Evolutionary conservation across 2,797 vertebrate species (phyloP).

Genomic region (Enteromius unitaeniatus): DNA sequence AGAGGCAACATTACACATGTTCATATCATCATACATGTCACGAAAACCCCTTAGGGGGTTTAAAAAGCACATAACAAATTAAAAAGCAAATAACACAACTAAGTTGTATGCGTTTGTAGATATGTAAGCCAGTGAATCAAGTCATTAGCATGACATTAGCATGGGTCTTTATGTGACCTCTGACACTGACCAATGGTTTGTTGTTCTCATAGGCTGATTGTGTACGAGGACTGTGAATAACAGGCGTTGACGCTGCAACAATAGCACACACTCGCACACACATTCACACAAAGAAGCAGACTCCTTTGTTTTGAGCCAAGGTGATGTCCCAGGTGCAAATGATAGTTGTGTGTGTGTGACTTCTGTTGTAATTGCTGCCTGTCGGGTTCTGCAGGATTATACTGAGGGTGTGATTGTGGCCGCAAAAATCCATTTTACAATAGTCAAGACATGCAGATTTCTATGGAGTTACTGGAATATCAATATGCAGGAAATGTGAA

Average conservation of each 20-base stretch:
- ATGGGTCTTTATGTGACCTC: constrained; percentile 36
- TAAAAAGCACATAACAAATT: background rate
- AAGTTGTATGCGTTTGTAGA: background rate
- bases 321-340: constrained; percentile 49
- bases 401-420: constrained; percentile 18
- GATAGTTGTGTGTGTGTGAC: constrained; percentile 21
- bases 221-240: constrained; percentile 67
- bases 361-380: constrained; percentile 29
- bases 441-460: constrained; percentile 21
- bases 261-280: constrained; percentile 37
- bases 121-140: background rate
- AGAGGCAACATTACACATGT: constrained; percentile 6
- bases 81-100: background rate
- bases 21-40: constrained; percentile 15
- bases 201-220: constrained; percentile 67
- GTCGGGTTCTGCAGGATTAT: constrained; percentile 3
- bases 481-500: constrained; percentile 18
- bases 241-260: constrained; percentile 60
- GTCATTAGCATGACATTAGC: constrained; percentile 30
- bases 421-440: background rate
- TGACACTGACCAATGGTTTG: constrained; percentile 67
- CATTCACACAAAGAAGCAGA: constrained; percentile 44
- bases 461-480: constrained; percentile 10
- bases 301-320: constrained; percentile 51
- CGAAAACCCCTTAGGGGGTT: background rate